Evolutionary conservation across 30 jellyfish, hydroid and myxozoan species (phyloP).

Genomic region (Morbakka virulenta): DNA sequence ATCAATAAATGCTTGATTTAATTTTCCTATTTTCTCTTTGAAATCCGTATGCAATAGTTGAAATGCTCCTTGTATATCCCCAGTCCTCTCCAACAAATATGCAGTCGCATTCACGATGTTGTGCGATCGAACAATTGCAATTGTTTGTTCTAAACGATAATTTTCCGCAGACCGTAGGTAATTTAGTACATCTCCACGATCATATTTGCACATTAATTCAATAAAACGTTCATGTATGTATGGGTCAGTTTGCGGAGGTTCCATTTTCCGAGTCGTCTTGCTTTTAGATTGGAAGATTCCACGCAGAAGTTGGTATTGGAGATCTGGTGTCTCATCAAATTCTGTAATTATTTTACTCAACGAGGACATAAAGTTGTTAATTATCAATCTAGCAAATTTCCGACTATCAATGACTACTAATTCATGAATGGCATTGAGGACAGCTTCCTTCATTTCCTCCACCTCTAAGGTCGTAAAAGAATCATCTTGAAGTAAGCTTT

Average conservation of each 20-base stretch:
- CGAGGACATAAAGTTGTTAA: constrained; percentile 53
- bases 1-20: constrained; percentile 52
- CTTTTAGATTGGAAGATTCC: constrained; percentile 77
- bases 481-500: constrained; percentile 65
- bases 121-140: constrained; percentile 71
- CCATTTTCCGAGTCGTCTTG: constrained; percentile 11
- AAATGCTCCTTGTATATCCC: constrained; percentile 87
- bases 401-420: constrained; percentile 77
- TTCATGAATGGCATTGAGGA: constrained; percentile 48
- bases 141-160: constrained; percentile 86
- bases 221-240: constrained; percentile 76
- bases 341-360: constrained; percentile 63
- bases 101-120: constrained; percentile 85
- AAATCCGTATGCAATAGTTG: constrained; percentile 65
- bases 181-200: constrained; percentile 67
- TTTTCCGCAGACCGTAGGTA: constrained; percentile 79
- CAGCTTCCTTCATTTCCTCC: constrained; percentile 77
- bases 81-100: constrained; percentile 82
- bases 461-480: constrained; percentile 90
- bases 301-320: constrained; percentile 68
- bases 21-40: constrained; percentile 52
- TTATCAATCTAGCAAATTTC: constrained; percentile 72
- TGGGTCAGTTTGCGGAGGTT: constrained; percentile 39
- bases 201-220: constrained; percentile 83
- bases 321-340: constrained; percentile 58